Percentiles rank a stretch among this genome's conserved stretches.
Conservation (phyloP, 2,888 invertebrate genomes). For the Cataglyphis albicans region DNA sequence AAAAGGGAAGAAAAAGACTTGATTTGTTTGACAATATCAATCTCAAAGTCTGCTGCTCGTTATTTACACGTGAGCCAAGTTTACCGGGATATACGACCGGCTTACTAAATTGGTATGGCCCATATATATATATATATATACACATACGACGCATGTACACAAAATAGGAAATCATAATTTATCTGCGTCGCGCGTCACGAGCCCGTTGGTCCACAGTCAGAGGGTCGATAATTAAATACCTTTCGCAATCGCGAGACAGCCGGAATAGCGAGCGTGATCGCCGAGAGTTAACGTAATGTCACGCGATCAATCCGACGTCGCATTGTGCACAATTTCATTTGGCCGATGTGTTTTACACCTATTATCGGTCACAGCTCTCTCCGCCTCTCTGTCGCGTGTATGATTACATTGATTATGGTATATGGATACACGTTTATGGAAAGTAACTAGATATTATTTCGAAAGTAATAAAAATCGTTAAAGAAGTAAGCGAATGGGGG, state of each 20-base stretch:
- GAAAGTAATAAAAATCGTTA: not conserved
- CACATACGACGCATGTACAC: not conserved
- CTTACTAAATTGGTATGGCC: not conserved
- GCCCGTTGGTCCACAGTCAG: slow-evolving; percentile 36
- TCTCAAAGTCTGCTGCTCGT: not conserved
- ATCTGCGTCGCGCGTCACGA: slow-evolving; percentile 6
- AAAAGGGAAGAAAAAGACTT: not conserved
- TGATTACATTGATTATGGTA: not conserved
- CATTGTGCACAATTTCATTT: slow-evolving; percentile 50
- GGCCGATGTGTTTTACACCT: slow-evolving; percentile 44
- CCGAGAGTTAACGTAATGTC: slow-evolving; percentile 48
- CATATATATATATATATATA: not conserved
- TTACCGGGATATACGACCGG: not conserved
- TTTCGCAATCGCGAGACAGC: slow-evolving; percentile 55
- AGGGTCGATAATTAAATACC: slow-evolving; percentile 62
- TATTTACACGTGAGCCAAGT: not conserved
- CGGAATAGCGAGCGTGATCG: slow-evolving; percentile 55
- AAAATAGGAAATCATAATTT: slow-evolving; percentile 26
- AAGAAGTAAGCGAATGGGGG: too few relatives aligned
- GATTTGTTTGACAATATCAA: slow-evolving; percentile 5
- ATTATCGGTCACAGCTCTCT: slow-evolving; percentile 27
- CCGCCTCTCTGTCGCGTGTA: slow-evolving; percentile 26
- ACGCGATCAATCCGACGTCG: slow-evolving; percentile 59
- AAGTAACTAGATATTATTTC: not conserved
- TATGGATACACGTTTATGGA: not conserved